phyloP scores from a whole-genome alignment of 2,113 vertebrate genomes.

The Rhegmatorhina hoffmannsi region DNA sequence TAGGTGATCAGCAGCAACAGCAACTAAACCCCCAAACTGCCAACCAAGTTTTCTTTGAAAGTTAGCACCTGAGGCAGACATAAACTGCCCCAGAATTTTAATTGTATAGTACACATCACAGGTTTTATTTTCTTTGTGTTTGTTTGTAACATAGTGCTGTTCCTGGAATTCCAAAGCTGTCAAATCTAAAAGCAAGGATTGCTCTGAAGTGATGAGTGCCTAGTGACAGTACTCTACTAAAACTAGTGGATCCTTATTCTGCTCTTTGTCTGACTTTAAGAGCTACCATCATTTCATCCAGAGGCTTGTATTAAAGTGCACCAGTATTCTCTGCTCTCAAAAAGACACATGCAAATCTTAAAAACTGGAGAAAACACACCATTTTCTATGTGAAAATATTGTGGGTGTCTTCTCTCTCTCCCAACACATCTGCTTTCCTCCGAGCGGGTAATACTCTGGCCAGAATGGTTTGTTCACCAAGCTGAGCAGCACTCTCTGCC shows the following conservation, averaged over 20 bases:
- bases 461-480: not conserved
- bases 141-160: not conserved
- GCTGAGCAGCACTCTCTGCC: not conserved
- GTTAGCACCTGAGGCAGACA: not conserved
- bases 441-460: accelerated
- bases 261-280: not conserved
- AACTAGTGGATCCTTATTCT: not conserved
- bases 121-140: not conserved
- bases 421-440: not conserved
- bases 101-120: not conserved
- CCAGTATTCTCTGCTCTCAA: not conserved
- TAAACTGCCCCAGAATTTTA: not conserved
- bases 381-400: not conserved
- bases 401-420: accelerated
- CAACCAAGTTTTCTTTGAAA: not conserved
- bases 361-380: not conserved
- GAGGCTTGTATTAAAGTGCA: not conserved
- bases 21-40: not conserved
- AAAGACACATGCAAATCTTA: not conserved
- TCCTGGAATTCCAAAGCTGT: not conserved
- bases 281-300: not conserved
- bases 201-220: not conserved
- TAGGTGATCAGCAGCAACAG: not conserved
- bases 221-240: not conserved
- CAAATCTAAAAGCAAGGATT: not conserved